phyloP scores from a whole-genome alignment of 1,140 invertebrate genomes.

The Brachionus koreanus region DNA sequence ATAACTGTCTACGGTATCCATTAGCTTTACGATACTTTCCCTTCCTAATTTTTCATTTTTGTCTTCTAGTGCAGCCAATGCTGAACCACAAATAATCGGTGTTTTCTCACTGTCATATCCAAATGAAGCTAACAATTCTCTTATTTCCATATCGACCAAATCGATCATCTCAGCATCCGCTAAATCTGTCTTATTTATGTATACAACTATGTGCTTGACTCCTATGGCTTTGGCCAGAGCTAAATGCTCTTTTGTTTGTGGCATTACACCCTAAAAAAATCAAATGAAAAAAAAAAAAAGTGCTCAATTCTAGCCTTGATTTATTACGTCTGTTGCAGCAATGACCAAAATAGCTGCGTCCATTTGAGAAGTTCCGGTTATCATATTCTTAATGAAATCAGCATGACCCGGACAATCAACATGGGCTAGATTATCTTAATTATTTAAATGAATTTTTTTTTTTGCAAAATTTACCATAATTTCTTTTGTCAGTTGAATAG shows the following conservation, averaged over 20 bases:
- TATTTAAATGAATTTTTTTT: background rate
- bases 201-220: conserved; percentile 82
- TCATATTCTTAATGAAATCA: conserved; percentile 99
- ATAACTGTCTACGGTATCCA: conserved; percentile 77
- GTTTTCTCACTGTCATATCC: conserved; percentile 74
- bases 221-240: conserved; percentile 90
- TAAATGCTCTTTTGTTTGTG: conserved; percentile 94
- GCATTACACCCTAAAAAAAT: conserved; percentile 81
- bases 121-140: conserved; percentile 78
- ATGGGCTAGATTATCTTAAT: conserved; percentile 65
- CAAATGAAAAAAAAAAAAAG: background rate
- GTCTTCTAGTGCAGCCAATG: conserved; percentile 76
- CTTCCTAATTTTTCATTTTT: conserved; percentile 72
- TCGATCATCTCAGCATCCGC: conserved; percentile 88
- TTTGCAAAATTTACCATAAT: conserved; percentile 51
- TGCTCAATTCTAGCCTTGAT: background rate
- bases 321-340: conserved; percentile 73
- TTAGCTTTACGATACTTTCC: conserved; percentile 75
- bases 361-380: conserved; percentile 97
- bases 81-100: conserved; percentile 84
- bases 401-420: conserved; percentile 75
- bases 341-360: conserved; percentile 97
- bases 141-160: conserved; percentile 83
- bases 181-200: conserved; percentile 91
- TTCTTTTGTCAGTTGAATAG: conserved; percentile 75